Evolutionary conservation across 2,888 invertebrate genomes (phyloP).

Genomic region (Fragum whitleyi): DNA sequence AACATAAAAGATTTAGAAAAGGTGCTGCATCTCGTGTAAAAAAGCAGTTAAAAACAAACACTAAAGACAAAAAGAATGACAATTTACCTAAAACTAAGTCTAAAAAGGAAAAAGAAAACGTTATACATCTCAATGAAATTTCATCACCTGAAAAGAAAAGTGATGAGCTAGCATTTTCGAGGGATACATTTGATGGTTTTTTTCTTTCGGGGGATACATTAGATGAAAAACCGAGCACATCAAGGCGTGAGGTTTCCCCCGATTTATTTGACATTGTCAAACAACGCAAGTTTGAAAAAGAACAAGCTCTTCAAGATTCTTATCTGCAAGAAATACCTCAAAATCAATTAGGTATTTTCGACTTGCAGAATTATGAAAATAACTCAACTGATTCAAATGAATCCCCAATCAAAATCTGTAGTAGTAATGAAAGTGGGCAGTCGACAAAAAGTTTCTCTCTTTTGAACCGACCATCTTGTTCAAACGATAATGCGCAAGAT

Average conservation of each 20-base stretch:
- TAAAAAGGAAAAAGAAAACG: too few species aligned
- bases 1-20: not conserved
- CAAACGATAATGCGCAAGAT: constrained; percentile 13
- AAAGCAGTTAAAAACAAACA: not conserved
- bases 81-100: too few species aligned
- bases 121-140: too few species aligned
- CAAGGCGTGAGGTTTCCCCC: not conserved
- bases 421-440: not conserved
- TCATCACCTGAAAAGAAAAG: too few species aligned
- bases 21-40: not conserved
- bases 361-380: not conserved
- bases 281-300: not conserved
- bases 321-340: constrained; percentile 1
- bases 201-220: not conserved
- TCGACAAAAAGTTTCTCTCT: constrained; percentile 3
- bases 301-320: not conserved
- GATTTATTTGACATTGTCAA: constrained; percentile 2
- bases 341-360: constrained; percentile 8
- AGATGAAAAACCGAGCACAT: not conserved
- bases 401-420: not conserved
- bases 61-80: not conserved
- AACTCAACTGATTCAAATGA: not conserved
- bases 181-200: not conserved
- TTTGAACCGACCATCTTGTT: not conserved
- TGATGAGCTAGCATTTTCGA: too few species aligned